phyloP scores from a whole-genome alignment of 2,113 vertebrate genomes.

The pig (Sus scrofa) region T2T-Sscrofa CM000826.6:116157501-116158000 shows the following conservation, averaged over 20 bases:
- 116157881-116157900: too few relatives aligned
- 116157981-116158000: too few relatives aligned
- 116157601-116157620: background rate
- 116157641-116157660: background rate
- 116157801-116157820: background rate
- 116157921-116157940: too few relatives aligned
- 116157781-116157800: background rate
- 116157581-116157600: constrained; percentile 12
- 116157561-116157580: background rate
- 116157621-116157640: background rate
- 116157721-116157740: background rate
- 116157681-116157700: background rate
- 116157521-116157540: background rate
- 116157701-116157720: background rate
- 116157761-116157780: background rate
- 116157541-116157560: background rate
- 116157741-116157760: background rate
- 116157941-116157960: too few relatives aligned
- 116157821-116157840: too few relatives aligned
- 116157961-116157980: too few relatives aligned
- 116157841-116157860: too few relatives aligned
- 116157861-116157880: too few relatives aligned
- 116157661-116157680: background rate
- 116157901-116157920: too few relatives aligned
- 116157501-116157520: background rate